Conservation (phyloP, 2,797 vertebrate species). For the Phataginus tricuspis region DNA sequence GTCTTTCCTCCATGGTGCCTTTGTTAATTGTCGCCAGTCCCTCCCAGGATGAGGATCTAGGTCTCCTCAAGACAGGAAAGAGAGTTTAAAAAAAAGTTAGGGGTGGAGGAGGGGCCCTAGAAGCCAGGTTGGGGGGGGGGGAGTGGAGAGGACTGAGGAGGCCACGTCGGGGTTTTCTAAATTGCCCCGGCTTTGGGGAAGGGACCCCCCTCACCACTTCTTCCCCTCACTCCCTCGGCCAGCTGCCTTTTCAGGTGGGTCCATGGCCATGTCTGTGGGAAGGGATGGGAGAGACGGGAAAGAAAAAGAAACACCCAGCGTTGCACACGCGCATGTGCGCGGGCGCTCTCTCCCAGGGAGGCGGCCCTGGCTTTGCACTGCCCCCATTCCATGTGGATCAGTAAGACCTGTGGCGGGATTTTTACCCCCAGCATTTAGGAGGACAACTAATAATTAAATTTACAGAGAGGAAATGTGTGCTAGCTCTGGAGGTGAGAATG, state of each 20-base stretch:
- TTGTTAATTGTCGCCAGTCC: conserved; percentile 81
- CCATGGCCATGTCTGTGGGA: background rate
- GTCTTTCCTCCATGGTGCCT: conserved; percentile 77
- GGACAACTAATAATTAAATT: background rate
- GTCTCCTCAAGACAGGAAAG: conserved; percentile 72
- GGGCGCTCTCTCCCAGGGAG: background rate
- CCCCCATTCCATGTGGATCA: background rate
- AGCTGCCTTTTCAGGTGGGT: background rate
- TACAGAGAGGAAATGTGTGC: background rate
- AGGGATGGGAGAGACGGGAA: background rate
- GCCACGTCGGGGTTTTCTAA: background rate
- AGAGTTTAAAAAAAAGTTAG: conserved; percentile 46
- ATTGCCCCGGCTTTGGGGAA: background rate
- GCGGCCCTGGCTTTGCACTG: background rate
- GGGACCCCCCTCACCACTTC: background rate
- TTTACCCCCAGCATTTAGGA: background rate
- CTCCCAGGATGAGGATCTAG: conserved; percentile 74
- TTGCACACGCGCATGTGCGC: background rate
- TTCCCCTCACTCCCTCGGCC: background rate
- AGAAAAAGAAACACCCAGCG: background rate
- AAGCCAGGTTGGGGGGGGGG: no score
- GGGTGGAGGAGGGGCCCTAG: background rate
- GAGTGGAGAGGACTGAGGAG: background rate
- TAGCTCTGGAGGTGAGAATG: background rate
- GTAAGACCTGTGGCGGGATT: background rate